phyloP scores from a whole-genome alignment of 2,797 vertebrate species.

The Poecile montanus region DNA sequence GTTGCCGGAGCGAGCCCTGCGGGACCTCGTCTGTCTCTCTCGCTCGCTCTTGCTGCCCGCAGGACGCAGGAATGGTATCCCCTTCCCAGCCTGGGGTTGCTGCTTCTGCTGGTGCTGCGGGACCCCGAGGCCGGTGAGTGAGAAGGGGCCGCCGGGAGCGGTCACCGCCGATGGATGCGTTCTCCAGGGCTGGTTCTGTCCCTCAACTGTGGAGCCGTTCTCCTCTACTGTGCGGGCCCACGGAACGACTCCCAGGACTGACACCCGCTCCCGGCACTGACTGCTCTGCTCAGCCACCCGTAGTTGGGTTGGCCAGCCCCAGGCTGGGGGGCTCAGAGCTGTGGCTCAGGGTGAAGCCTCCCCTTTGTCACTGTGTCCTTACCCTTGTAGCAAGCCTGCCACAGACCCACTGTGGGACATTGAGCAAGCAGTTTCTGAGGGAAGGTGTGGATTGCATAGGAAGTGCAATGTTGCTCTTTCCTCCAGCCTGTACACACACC shows the following conservation, averaged over 20 bases:
- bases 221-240: neutral
- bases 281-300: neutral
- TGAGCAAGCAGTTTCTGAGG: neutral
- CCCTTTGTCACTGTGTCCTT: neutral
- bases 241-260: neutral
- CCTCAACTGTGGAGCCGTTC: neutral
- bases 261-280: neutral
- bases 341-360: neutral
- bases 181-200: neutral
- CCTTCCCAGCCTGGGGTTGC: neutral
- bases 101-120: conserved; percentile 17
- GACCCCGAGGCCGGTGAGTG: neutral
- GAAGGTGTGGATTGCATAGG: neutral
- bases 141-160: neutral
- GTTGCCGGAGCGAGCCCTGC: neutral
- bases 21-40: neutral
- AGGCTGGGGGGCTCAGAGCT: neutral
- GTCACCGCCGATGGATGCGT: neutral
- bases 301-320: neutral
- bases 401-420: rapidly evolving
- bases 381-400: neutral
- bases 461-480: neutral
- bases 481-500: conserved; percentile 84
- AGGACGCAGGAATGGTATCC: conserved; percentile 30
- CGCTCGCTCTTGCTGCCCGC: neutral